Base-by-base conservation (phyloP, 1,140 invertebrate genomes). In the Battus philenor region DNA sequence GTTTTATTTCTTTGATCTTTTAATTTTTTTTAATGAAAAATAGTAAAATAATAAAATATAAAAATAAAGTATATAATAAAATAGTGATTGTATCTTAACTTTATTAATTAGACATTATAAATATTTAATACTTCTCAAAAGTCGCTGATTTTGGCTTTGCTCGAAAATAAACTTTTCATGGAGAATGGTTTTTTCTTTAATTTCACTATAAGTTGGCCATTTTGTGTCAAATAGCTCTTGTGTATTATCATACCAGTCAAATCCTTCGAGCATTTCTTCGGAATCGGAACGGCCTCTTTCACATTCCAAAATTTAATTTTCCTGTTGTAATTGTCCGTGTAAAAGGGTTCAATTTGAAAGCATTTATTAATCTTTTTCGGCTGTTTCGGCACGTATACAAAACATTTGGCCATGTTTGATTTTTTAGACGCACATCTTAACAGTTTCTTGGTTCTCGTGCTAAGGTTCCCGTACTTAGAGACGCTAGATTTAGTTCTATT, bases 141-240 rank as follows among this genome's bases (percentile, higher is more conserved):
- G 5, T 10, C 9, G 17, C 3, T 17, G 5, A 36, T n/a, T 36
- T 36, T 36, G 11, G 33, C 15, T 36, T 20, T 36, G 11, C 33
- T 36, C 12, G 33, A 36, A 36, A 36, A 36, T 7, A 36, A 36
- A 15, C 17, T 36, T 22, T 36, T 36, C 17, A 36, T 18, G 7
- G n/a, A 20, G 17, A 36, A 36, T 0, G 33, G 33, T 36, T 22
- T 36, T 10, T 36, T 36, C 33, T 36, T 36, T 20, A 36, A 36
- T 20, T 36, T 36, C 18, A 36, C 17, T 7, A 36, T 18, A 12
- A 36, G 15, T 36, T 36, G 16, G 12, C 33, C 33, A 6, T 36
- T 17, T 1, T 20, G 15, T 36, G 33, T 36, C 8, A 36, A 7
- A 5, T 20, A 36, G 20, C 33, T 36, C 10, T 36, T 36, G 9